Conservation (phyloP, 2,797 vertebrate species). For the Gorsachius magnificus region DNA sequence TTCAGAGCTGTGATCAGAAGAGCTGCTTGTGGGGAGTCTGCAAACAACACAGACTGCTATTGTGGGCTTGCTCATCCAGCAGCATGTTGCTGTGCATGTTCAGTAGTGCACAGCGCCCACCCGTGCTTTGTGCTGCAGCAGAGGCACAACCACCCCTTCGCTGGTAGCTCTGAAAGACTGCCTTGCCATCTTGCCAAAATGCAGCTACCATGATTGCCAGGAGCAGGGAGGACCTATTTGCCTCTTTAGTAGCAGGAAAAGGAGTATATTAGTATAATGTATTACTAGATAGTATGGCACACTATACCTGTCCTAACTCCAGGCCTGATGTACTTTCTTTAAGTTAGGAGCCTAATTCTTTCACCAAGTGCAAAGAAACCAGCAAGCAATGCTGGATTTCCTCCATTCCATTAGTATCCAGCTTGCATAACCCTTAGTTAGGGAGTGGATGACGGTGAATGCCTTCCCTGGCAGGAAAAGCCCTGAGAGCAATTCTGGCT, state of each 20-base stretch:
- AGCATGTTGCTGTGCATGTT: background rate
- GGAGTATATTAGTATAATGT: background rate
- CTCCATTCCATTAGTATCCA: background rate
- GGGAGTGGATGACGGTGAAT: background rate
- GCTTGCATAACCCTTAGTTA: background rate
- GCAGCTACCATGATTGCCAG: background rate
- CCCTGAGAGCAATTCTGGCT: background rate
- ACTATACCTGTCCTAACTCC: background rate
- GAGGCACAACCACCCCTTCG: background rate
- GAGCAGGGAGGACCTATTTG: background rate
- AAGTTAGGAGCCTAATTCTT: background rate
- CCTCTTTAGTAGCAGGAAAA: background rate
- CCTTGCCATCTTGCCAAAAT: background rate
- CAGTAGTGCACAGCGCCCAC: background rate
- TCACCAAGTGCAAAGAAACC: background rate
- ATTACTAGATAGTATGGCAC: background rate
- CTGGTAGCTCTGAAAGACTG: background rate
- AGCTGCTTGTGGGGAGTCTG: background rate
- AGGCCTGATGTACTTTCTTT: background rate
- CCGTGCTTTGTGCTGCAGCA: background rate
- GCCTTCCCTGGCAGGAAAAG: background rate
- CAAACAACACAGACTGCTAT: background rate
- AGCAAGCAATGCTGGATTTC: background rate
- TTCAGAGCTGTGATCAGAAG: background rate
- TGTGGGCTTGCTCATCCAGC: background rate